Evolutionary conservation across 1,140 invertebrate species (phyloP).

Genomic region (Atta cephalotes): DNA sequence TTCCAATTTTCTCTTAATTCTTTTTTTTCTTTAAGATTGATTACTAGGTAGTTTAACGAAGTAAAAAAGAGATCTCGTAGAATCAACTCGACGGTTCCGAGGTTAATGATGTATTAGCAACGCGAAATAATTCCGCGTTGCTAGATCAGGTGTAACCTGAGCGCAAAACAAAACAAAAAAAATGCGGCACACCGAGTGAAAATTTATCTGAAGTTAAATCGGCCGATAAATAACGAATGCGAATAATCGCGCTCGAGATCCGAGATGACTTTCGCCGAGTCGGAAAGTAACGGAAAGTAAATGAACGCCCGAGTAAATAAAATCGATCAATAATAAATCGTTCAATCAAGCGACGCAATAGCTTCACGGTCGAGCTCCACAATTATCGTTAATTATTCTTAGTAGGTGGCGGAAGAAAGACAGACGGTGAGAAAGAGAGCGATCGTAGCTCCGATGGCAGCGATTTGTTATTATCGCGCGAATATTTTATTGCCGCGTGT

Average conservation of each 20-base stretch:
- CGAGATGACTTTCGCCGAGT: slow-evolving; percentile 45
- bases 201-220: slow-evolving; percentile 48
- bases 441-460: slow-evolving; percentile 26
- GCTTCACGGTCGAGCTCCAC: slow-evolving; percentile 40
- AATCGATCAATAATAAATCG: slow-evolving; percentile 62
- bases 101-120: slow-evolving; percentile 31
- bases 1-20: not conserved
- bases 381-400: slow-evolving; percentile 58
- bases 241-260: slow-evolving; percentile 10
- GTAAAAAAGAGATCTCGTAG: not conserved
- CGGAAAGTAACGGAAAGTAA: slow-evolving; percentile 15
- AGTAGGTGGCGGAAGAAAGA: slow-evolving; percentile 20
- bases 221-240: slow-evolving; percentile 33
- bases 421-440: slow-evolving; percentile 10
- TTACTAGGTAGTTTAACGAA: slow-evolving; percentile 6
- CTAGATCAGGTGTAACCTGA: not conserved
- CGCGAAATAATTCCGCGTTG: slow-evolving; percentile 19
- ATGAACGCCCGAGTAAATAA: slow-evolving; percentile 45
- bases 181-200: not conserved
- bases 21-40: slow-evolving; percentile 9
- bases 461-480: slow-evolving; percentile 63
- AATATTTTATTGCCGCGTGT: slow-evolving; percentile 52
- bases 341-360: slow-evolving; percentile 61
- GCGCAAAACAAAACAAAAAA: not conserved
- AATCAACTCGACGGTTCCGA: not conserved